Evolutionary conservation across 2,888 invertebrate genomes (phyloP).

Genomic region (Pandemis heparana): DNA sequence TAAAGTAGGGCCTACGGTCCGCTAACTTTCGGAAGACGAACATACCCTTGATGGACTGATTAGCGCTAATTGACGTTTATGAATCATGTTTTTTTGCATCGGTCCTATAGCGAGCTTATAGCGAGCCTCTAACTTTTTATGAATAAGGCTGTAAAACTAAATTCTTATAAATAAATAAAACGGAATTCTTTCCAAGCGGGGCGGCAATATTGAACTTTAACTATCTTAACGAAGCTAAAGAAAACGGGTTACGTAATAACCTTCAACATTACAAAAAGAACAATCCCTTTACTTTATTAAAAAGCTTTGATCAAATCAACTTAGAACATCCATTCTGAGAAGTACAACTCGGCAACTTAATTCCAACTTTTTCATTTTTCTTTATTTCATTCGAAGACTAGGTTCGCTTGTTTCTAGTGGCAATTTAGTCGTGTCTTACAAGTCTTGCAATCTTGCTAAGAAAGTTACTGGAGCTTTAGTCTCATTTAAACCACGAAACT

Average conservation of each 20-base stretch:
- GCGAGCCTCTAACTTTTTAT: no score
- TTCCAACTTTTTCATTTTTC: slow-evolving; percentile 35
- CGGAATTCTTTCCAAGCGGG: no score
- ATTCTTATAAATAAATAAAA: no score
- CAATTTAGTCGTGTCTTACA: slow-evolving; percentile 31
- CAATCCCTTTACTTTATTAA: slow-evolving; percentile 26
- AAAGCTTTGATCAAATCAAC: slow-evolving; percentile 26
- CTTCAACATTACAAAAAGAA: slow-evolving; percentile 8
- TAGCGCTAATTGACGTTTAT: no score
- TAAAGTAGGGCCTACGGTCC: no score
- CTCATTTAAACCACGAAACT: background rate
- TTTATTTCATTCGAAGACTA: slow-evolving; percentile 26
- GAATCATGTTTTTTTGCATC: no score
- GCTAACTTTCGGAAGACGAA: no score
- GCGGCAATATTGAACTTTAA: background rate
- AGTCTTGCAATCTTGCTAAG: background rate
- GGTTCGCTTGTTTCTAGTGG: slow-evolving; percentile 37
- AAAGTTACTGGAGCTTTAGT: background rate
- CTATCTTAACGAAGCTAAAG: background rate
- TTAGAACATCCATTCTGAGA: slow-evolving; percentile 9
- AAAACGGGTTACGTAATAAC: background rate
- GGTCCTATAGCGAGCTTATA: no score
- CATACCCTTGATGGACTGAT: no score
- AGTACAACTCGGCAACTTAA: slow-evolving; percentile 19
- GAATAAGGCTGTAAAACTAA: no score